Evolutionary conservation across 2,888 invertebrate species (phyloP), one percentile per base, ranked within the genome.

Genomic region (Diogma glabrata): DNA sequence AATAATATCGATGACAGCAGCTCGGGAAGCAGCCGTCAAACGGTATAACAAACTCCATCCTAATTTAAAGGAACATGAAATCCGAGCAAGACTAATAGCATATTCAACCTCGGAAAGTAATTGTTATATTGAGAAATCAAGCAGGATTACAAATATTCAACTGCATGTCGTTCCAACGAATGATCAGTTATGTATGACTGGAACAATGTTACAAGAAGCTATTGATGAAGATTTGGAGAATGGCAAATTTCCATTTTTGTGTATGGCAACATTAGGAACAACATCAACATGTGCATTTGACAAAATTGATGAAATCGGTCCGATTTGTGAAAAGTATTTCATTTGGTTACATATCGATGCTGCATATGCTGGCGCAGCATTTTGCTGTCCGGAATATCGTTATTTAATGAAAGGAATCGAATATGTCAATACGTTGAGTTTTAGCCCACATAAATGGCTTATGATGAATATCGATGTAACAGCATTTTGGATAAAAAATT

Each of bases 31-130:
- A 65, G 76, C 75, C n/a, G 77, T 83, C 0, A 74, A 76, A 45
- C 74, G 74, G 38, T 60, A 78, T 4, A 72, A 74, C 55, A 64
- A 67, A 52, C 60, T 69, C 23, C 68, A 82, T 60, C 81, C 85
- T 0, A 75, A 76, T 5, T 62, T 79, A 55, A 76, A 78, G 22
- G 81, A 82, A 57, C 76, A 73, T 43, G 71, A 75, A 19, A 77
- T 86, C 36, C 78, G 79, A 62, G 75, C 76, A 1, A 85, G 82
- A 67, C 72, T 92, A 20, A 75, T 92, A 0, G 86, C 86, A 6
- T 93, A 93, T 64, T 78, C 86, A 2, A 91, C 88, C 57, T 84
- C 87, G 61, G 86, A 92, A 71, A 85, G 90, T 30, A 92, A 93
- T 64, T 90, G 89, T 4, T 90, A 89, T 1, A 86, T 93, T 3